These are phyloP conservation scores for Zoanthus sociatus DNA, from an alignment of 92 coral and sea anemone species.

Conservation along the genomic window DNA sequence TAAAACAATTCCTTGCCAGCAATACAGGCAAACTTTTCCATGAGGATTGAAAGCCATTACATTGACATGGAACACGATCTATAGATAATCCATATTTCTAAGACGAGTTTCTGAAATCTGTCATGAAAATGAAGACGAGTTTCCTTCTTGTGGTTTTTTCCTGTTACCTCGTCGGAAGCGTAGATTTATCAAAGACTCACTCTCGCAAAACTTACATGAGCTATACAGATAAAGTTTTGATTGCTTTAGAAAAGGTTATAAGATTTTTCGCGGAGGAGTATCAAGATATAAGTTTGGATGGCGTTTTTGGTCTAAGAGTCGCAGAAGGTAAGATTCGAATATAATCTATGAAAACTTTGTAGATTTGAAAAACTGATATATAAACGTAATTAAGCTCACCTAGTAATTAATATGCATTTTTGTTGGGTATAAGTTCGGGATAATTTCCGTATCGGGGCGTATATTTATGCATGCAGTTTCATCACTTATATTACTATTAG, in stretches of 20 bases:
- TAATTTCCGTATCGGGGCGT: too few relatives aligned
- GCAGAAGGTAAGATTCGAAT: constrained; percentile 71
- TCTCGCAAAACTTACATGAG: constrained; percentile 12
- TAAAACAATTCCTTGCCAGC: not conserved
- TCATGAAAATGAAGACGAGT: not conserved
- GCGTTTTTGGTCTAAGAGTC: constrained; percentile 85
- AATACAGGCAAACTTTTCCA: not conserved
- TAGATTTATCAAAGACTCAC: constrained; percentile 1
- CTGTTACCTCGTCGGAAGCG: constrained; percentile 9
- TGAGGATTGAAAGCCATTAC: not conserved
- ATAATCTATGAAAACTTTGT: too few relatives aligned
- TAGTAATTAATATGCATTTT: too few relatives aligned
- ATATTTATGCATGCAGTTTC: too few relatives aligned
- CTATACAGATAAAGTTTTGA: constrained; percentile 43
- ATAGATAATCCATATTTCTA: not conserved
- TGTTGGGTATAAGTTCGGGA: too few relatives aligned
- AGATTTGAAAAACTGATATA: too few relatives aligned
- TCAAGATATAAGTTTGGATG: constrained; percentile 77
- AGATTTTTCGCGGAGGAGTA: constrained; percentile 64
- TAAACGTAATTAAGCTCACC: too few relatives aligned
- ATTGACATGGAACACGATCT: too few relatives aligned
- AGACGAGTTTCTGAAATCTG: not conserved
- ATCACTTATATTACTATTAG: too few relatives aligned
- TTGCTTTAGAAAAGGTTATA: constrained; percentile 64
- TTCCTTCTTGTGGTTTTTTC: not conserved